Evolutionary conservation across 2,797 vertebrate species (phyloP).

Genomic region (Florisuga fusca): DNA sequence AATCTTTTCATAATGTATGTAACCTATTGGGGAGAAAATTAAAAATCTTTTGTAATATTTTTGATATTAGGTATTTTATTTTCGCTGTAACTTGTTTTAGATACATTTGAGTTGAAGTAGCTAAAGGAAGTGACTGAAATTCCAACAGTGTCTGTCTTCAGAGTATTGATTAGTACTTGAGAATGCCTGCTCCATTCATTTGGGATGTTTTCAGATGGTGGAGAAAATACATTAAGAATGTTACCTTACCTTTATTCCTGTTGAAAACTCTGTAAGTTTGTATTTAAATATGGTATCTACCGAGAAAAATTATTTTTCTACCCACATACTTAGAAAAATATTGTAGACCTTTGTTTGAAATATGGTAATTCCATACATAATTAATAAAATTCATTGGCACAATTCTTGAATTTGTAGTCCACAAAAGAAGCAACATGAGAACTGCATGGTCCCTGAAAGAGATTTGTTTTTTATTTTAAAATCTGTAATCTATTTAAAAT

Average conservation of each 20-base stretch:
- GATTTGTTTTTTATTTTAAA: neutral
- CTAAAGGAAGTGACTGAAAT: neutral
- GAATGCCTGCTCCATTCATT: neutral
- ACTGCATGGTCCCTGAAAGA: neutral
- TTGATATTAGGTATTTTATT: neutral
- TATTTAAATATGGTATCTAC: constrained; percentile 5
- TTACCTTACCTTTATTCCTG: neutral
- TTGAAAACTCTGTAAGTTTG: neutral
- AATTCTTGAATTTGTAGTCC: neutral
- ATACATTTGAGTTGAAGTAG: neutral
- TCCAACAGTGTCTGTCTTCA: neutral
- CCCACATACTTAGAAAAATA: neutral
- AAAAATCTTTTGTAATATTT: neutral
- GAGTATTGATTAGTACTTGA: neutral
- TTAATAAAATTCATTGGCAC: neutral
- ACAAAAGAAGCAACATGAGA: neutral
- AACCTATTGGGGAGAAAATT: rapidly evolving
- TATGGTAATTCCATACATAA: neutral
- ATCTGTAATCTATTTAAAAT: neutral
- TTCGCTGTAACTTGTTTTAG: neutral
- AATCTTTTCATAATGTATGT: neutral
- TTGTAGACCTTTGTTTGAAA: neutral
- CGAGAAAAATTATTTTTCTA: neutral
- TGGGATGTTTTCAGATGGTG: neutral
- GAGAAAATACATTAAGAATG: neutral